These are phyloP conservation scores for Australoheros facetus DNA, from an alignment of 2,797 vertebrate species.

Conservation along the genomic window DNA sequence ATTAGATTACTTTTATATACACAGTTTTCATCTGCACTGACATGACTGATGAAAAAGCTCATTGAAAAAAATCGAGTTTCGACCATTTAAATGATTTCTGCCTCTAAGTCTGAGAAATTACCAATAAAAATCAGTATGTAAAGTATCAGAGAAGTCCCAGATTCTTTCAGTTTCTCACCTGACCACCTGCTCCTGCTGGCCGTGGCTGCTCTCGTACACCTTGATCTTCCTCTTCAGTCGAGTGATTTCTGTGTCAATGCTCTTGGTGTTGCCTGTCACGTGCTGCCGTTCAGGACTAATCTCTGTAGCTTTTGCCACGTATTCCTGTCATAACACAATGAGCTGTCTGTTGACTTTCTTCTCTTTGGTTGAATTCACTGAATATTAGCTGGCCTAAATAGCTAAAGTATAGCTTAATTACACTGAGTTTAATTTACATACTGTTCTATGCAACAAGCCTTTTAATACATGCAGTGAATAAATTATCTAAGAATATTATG, in stretches of 20 bases:
- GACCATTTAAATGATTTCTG: not conserved
- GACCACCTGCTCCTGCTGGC: constrained; percentile 72
- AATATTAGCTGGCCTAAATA: not conserved
- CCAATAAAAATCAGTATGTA: too few relatives aligned
- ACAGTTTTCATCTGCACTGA: not conserved
- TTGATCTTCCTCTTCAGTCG: constrained; percentile 67
- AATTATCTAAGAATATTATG: too few relatives aligned
- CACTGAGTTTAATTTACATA: not conserved
- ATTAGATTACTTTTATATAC: not conserved
- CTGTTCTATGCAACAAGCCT: too few relatives aligned
- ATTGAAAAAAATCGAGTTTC: not conserved
- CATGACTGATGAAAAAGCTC: not conserved
- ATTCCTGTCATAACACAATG: constrained; percentile 38
- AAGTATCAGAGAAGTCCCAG: not conserved
- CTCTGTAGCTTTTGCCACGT: constrained; percentile 59
- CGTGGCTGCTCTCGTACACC: constrained; percentile 68
- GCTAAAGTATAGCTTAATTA: not conserved
- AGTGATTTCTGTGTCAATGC: constrained; percentile 73
- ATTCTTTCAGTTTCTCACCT: constrained; percentile 49
- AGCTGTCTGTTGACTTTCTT: not conserved
- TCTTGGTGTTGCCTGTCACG: constrained; percentile 58
- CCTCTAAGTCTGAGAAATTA: not conserved
- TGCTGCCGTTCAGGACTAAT: constrained; percentile 67
- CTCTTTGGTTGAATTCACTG: not conserved
- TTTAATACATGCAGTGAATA: not conserved